Base-by-base conservation (phyloP, 2,888 invertebrate genomes). In the Lathronympha strigana region DNA sequence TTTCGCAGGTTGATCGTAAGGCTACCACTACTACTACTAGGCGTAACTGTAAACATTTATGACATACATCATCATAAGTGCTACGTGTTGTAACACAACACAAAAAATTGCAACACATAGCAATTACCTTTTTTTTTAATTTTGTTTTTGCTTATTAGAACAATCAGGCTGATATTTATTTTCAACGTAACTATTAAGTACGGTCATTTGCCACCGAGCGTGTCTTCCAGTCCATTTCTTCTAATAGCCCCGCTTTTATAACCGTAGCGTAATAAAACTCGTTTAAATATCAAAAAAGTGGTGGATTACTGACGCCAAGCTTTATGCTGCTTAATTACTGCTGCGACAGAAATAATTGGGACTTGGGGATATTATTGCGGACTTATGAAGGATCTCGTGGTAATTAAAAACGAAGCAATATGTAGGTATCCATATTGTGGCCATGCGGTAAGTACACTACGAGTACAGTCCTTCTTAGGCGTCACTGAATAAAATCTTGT, bases 211-310 rank as follows among this genome's bases (percentile, higher is more conserved):
- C 83, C 83, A 80, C 83, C 82, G 79, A 86, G 82, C 87, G 87
- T 86, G 84, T 87, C 88, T 90, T 90, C 88, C 87, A 88, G 87
- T 85, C 85, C 86, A 90, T 90, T 90, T 86, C 84, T 86, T 83
- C 84, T 87, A 87, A 88, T 86, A 87, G 84, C 85, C 71, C 86
- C 89, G 71, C 86, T 90, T 90, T 90, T 88, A 89, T 85, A 89
- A 85, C 86, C 86, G 80, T 88, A 88, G 79, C 89, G 87, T 89
- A 88, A 90, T 90, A 86, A 88, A 90, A 89, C 87, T 86, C 88
- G 85, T 88, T 91, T 90, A 88, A 90, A 90, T 88, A 90, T 89
- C 85, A 87, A 90, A 87, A 87, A 89, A 90, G 88, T 90, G 89
- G 88, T 78, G 85, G 88, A 89, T 90, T 89, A 89, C 86, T 80